phyloP scores from a whole-genome alignment of 2,113 vertebrate species.

The Silurus asotus region DNA sequence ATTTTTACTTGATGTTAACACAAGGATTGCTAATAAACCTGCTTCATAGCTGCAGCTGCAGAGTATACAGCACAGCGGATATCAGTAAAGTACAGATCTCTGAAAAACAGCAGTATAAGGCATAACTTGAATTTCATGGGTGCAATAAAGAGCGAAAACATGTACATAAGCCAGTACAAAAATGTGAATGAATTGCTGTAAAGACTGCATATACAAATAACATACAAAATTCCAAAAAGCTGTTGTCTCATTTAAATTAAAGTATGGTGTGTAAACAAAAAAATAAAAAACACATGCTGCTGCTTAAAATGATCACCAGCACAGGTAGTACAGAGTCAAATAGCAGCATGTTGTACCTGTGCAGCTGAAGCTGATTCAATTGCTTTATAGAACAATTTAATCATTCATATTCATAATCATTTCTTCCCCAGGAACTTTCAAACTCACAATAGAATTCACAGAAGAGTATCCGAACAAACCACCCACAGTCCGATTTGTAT shows the following conservation, averaged over 20 bases:
- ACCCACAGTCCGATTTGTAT: conserved; percentile 98
- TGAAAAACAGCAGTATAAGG: background rate
- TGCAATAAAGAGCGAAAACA: background rate
- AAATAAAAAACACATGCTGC: background rate
- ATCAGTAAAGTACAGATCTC: background rate
- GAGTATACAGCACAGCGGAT: background rate
- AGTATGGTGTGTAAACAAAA: background rate
- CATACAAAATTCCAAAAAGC: background rate
- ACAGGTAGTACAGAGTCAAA: background rate
- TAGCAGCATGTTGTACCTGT: background rate
- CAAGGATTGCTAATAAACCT: background rate
- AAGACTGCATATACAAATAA: too few relatives aligned
- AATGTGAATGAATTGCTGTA: too few relatives aligned
- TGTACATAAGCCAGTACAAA: too few relatives aligned
- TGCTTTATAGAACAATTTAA: background rate
- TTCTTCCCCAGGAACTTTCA: conserved; percentile 87
- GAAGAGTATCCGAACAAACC: conserved; percentile 99
- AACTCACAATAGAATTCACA: conserved; percentile 99
- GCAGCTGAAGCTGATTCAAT: background rate
- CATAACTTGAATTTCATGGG: background rate
- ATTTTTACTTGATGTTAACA: background rate
- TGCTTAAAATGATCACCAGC: background rate
- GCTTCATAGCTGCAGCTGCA: background rate
- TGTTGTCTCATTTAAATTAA: background rate
- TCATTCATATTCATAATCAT: background rate